Evolutionary conservation across 37 sponge, comb jelly and placozoan species (phyloP), one percentile per base, ranked within the genome.

Genomic region (Halichondria panicea): DNA sequence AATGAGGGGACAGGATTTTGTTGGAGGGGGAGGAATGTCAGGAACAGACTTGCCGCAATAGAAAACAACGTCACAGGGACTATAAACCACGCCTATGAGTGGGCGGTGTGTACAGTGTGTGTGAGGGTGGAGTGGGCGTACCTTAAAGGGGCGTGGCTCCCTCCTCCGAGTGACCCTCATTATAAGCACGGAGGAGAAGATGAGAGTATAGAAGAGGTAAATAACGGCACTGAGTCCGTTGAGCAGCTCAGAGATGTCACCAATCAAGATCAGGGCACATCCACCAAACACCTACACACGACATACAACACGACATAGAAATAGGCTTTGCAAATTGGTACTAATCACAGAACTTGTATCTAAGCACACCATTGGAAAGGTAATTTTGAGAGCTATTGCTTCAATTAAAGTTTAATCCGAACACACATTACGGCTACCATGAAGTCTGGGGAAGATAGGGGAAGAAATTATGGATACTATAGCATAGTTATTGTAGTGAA

Each of bases 151-250:
- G 32, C 88, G 45, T 42, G 25, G 8, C n/a, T 77, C 78, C 2
- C 71, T 13, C 52, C 43, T 76, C 43, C 71, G 53, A 54, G 88
- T 88, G 44, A 88, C 11, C 34, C 88, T 76, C 78, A 88, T 71
- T 36, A 88, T 77, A 3, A 88, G 55, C 8, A 81, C 25, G 37
- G 62, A 30, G 48, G 71, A 24, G 66, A 88, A 88, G 45, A 43
- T 30, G n/a, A 88, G 67, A 24, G 53, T 15, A 52, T 81, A 81
- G 78, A 81, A 88, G 33, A 65, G 22, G 75, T 80, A 88, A 0
- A 66, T 27, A 6, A 78, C 50, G 11, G 78, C 81, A 73, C n/a
- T 73, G 50, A 81, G 71, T 22, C 73, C 35, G 28, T 81, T 46
- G 15, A 88, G 76, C 21, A 88, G 70, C 12, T 42, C 43, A 18